Evolutionary conservation across 1,140 invertebrate genomes (phyloP), one percentile per base, ranked within the genome.

Genomic region (Hyposmocoma kahamanoa): DNA sequence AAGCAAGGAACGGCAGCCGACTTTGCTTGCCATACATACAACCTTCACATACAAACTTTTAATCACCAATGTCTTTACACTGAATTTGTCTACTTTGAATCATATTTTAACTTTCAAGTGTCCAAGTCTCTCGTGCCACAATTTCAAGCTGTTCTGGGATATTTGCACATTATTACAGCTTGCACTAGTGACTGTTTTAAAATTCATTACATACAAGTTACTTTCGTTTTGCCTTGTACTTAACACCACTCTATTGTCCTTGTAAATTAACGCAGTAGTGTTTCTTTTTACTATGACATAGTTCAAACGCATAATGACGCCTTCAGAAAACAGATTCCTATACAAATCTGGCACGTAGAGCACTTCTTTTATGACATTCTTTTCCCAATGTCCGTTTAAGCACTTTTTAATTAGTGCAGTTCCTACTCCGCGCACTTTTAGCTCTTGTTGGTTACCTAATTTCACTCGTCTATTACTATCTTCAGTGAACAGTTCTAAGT

Each of bases 11-110:
- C 26, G 69, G 57, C 9, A 60, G 38, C 9, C 65, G 30, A 41
- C 46, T 50, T 41, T 71, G 67, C 32, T 82, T 86, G 1, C 78
- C 72, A 47, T 67, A 59, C 22, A 56, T 56, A 66, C 73, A 81
- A 5, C 53, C 50, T 42, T 85, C 73, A 70, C 80, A 81, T 1
- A 79, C 62, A 53, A 68, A 72, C 0, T 61, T 28, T n/a, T n/a
- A n/a, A n/a, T n/a, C n/a, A n/a, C n/a, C n/a, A 0, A 10, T 54
- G 32, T 50, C 0, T 13, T 47, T 17, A 49, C 17, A 21, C n/a
- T 36, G 30, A 6, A 60, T 18, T n/a, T 57, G 26, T 22, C 58
- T 17, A 13, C 52, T 56, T n/a, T 30, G 13, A 18, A 61, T 42
- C 3, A 53, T 32, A 47, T 32, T 48, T 62, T 63, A 1, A 66